Evolutionary conservation across 2,797 vertebrate genomes (phyloP).

Genomic region (Erethizon dorsatum): DNA sequence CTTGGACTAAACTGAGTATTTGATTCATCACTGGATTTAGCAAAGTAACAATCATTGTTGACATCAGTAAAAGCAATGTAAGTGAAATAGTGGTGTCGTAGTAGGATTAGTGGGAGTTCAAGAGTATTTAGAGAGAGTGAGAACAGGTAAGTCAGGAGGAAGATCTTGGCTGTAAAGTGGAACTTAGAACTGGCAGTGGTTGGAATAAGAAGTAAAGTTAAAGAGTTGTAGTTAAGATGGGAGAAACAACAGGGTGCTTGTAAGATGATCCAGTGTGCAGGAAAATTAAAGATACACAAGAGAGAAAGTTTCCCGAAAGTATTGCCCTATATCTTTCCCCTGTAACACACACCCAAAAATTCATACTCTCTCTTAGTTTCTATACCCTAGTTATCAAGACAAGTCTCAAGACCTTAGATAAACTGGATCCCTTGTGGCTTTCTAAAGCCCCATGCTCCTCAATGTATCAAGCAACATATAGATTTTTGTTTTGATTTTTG

Average conservation of each 20-base stretch:
- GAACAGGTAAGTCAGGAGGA: background rate
- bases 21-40: background rate
- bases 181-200: background rate
- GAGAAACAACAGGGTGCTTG: background rate
- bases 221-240: conserved; percentile 1
- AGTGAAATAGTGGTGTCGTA: background rate
- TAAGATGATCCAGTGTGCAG: background rate
- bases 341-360: background rate
- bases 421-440: background rate
- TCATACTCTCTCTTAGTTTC: background rate
- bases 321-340: background rate
- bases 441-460: background rate
- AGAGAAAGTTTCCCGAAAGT: background rate
- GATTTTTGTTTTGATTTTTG: conserved; percentile 2
- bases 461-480: background rate
- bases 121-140: background rate
- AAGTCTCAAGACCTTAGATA: background rate
- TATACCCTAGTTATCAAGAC: background rate
- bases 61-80: background rate
- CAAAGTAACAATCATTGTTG: background rate
- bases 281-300: background rate
- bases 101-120: background rate
- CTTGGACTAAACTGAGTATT: background rate
- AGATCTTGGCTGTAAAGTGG: background rate
- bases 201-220: background rate